Conservation (phyloP, 2,888 invertebrate species). For the Fragum sueziense region DNA sequence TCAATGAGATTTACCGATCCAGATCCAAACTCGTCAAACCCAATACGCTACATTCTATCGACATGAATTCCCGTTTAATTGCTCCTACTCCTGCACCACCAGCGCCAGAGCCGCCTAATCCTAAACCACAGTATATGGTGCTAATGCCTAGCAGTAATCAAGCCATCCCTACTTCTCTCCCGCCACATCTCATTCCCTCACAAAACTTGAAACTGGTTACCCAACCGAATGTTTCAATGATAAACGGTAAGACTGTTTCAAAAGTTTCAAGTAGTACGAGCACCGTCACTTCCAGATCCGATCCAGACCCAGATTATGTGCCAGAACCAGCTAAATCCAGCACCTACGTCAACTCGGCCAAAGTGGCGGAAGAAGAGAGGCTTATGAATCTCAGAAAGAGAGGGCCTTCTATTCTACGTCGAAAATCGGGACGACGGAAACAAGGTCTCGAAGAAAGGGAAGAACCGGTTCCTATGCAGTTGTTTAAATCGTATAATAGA, state of each 20-base stretch:
- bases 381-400: too few relatives aligned
- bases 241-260: neutral
- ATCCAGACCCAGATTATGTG: neutral
- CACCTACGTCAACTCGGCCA: neutral
- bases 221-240: neutral
- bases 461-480: slow-evolving; percentile 34
- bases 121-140: slow-evolving; percentile 23
- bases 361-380: neutral
- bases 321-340: neutral
- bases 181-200: neutral
- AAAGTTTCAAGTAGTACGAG: neutral
- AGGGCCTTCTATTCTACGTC: slow-evolving; percentile 11
- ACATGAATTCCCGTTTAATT: neutral
- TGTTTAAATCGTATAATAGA: slow-evolving; percentile 27
- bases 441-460: neutral
- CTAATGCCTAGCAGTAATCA: slow-evolving; percentile 15
- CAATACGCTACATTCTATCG: slow-evolving; percentile 20
- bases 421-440: neutral
- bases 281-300: too few relatives aligned
- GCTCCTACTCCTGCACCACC: neutral
- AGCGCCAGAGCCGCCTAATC: neutral
- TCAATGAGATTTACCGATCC: slow-evolving; percentile 25
- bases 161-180: neutral
- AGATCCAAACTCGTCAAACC: slow-evolving; percentile 5
- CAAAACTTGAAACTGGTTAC: neutral